Percentiles rank a stretch among this genome's conserved stretches.
phyloP scores from a whole-genome alignment of 2,888 invertebrate species.

The Corythucha ciliata region DNA sequence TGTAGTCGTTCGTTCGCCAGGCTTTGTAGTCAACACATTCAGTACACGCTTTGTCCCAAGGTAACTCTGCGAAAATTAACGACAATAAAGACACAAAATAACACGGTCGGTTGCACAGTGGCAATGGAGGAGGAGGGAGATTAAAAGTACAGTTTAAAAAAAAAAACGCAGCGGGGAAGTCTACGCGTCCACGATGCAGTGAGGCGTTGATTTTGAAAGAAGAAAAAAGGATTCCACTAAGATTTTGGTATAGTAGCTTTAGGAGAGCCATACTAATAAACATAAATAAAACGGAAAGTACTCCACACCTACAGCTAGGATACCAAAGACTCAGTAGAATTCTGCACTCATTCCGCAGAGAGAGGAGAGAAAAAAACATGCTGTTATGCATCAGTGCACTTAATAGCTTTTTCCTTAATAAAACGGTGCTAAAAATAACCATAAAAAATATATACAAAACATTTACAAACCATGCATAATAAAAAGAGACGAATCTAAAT shows the following conservation, averaged over 20 bases:
- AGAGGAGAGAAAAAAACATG: conserved; percentile 3
- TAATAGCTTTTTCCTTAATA: too few relatives aligned
- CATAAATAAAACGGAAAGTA: too few relatives aligned
- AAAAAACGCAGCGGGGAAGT: too few relatives aligned
- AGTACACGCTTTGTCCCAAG: conserved; percentile 79
- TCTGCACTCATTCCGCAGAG: conserved; percentile 23
- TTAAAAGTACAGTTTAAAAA: too few relatives aligned
- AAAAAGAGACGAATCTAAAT: too few relatives aligned
- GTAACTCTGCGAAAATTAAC: conserved; percentile 59
- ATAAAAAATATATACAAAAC: too few relatives aligned
- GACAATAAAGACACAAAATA: neutral
- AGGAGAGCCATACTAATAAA: too few relatives aligned
- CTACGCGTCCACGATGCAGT: too few relatives aligned
- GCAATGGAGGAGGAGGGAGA: neutral
- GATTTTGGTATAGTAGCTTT: conserved; percentile 41
- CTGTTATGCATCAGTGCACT: neutral
- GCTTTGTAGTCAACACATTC: conserved; percentile 61
- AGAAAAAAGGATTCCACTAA: too few relatives aligned
- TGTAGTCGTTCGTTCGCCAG: conserved; percentile 63
- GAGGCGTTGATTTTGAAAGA: too few relatives aligned
- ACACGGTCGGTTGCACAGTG: neutral
- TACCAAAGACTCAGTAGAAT: conserved; percentile 42
- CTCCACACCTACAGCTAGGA: conserved; percentile 41
- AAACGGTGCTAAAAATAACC: too few relatives aligned
- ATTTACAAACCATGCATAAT: too few relatives aligned